Percentiles rank a stretch among this genome's conserved stretches.
Conservation (phyloP, 2,888 invertebrate genomes). For the Shargacucullia verbasci region DNA sequence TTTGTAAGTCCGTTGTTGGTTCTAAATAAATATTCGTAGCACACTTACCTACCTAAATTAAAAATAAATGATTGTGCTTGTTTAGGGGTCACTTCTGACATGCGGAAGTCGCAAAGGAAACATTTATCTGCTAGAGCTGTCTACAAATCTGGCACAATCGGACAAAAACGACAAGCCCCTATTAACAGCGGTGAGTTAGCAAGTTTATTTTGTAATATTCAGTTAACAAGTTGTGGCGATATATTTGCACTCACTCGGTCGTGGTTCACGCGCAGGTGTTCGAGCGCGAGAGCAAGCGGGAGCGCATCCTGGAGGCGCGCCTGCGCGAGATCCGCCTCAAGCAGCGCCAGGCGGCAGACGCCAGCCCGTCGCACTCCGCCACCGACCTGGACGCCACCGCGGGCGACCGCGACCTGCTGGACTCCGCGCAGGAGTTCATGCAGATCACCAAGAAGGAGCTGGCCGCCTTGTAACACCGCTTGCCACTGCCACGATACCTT, state of each 20-base stretch:
- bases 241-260: background rate
- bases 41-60: too few species aligned
- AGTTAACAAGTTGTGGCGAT: background rate
- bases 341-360: constrained; percentile 75
- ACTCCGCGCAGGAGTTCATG: constrained; percentile 43
- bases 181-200: constrained; percentile 90
- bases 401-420: constrained; percentile 72
- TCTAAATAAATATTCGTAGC: too few species aligned
- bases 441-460: constrained; percentile 66
- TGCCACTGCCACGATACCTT: too few species aligned
- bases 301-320: constrained; percentile 96
- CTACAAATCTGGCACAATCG: constrained; percentile 90
- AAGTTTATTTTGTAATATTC: too few species aligned
- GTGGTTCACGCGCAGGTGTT: constrained; percentile 93
- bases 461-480: constrained; percentile 27
- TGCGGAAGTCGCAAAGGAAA: constrained; percentile 93
- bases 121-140: constrained; percentile 92
- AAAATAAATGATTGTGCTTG: background rate
- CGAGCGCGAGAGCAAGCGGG: constrained; percentile 95
- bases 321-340: constrained; percentile 93
- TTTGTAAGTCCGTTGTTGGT: too few species aligned
- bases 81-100: constrained; percentile 90
- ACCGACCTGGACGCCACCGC: constrained; percentile 63
- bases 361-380: constrained; percentile 59
- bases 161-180: constrained; percentile 92